Base-by-base conservation (phyloP, 1,140 invertebrate species). In the Macrosteles quadrilineatus region DNA sequence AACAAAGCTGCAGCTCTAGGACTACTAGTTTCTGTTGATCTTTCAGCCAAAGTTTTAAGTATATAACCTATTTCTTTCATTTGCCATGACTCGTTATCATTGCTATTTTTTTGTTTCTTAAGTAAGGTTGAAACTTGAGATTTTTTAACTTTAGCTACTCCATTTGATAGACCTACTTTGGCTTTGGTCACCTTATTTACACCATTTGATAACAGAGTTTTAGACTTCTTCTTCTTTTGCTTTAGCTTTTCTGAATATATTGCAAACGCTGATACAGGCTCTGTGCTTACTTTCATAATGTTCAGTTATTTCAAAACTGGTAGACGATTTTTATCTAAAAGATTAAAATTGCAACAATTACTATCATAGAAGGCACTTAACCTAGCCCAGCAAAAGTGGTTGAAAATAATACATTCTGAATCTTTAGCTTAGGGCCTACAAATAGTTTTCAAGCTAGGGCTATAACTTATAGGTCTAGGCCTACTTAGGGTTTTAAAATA, bases 191-290 rank as follows among this genome's bases (percentile, higher is more conserved):
- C 9, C 36, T 64, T 64, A 31, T 64, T 64, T 23, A 19, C 21
- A 19, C 62, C 31, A 36, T 32, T 40, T 36, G 17, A 14, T 64
- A 4, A 6, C 12, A 36, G 4, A 21, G 17, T 11, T 11, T 64
- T 64, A 3, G 62, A 17, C 36, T 64, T 64, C 45, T 43, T 66
- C 40, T 43, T 66, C 29, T 57, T 57, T 45, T 43, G 63, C 31
- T 66, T 66, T 2, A 43, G 27, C 21, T 45, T 66, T 66, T 66
- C 27, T 27, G 63, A 66, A 66, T 66, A 66, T 1, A 66, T 36
- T 21, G 63, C 40, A 45, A 66, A 66, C 11, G 63, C 63, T 25
- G 63, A 66, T 17, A 66, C 21, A 12, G 63, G 63, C 23, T 66
- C 32, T 43, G n/a, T 66, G 19, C 27, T 40, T 9, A 64, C n/a